Percentiles rank a stretch among this genome's conserved stretches.
Evolutionary conservation across 2,113 vertebrate species (phyloP).

Genomic region (Hemiscyllium ocellatum): DNA sequence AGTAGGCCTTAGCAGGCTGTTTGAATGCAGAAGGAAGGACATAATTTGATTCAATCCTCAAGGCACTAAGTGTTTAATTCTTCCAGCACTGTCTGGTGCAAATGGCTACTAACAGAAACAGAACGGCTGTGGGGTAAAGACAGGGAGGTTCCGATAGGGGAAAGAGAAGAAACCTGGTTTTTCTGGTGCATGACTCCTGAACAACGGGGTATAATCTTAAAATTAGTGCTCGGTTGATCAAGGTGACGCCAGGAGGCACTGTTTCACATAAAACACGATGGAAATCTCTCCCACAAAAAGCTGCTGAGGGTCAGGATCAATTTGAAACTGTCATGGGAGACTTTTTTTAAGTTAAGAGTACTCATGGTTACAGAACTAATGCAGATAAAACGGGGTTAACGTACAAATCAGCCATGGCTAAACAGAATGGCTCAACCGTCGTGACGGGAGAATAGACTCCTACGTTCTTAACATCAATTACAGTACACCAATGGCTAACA

Average conservation of each 20-base stretch:
- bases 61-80: neutral
- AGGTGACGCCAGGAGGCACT: too few species aligned
- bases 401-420: too few species aligned
- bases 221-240: neutral
- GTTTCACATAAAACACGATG: too few species aligned
- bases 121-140: neutral
- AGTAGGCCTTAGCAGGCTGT: neutral
- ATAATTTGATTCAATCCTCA: neutral
- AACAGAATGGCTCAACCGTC: too few species aligned
- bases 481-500: too few species aligned
- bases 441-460: too few species aligned
- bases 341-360: too few species aligned
- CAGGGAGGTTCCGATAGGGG: neutral
- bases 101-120: neutral
- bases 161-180: neutral
- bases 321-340: neutral
- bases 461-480: too few species aligned
- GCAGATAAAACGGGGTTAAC: too few species aligned
- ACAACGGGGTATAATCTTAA: neutral
- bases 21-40: neutral
- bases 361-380: too few species aligned
- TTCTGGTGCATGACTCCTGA: neutral
- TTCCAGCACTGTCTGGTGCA: neutral
- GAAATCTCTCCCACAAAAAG: neutral
- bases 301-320: neutral